Conservation (phyloP, 2,888 invertebrate species). For the Rapana venosa region DNA sequence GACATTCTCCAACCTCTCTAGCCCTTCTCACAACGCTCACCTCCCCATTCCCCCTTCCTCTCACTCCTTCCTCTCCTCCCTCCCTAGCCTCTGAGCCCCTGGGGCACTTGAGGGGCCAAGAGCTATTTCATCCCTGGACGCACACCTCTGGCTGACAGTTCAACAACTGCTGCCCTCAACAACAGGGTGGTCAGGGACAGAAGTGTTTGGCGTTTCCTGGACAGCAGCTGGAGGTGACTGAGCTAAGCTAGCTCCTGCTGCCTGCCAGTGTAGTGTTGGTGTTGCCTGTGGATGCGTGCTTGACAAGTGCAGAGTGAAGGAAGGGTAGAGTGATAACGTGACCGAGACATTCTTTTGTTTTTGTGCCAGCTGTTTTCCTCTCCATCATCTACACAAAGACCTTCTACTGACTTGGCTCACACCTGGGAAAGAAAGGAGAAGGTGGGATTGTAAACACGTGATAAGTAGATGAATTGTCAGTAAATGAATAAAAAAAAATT, state of each 20-base stretch:
- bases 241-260: not conserved
- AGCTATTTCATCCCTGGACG: not conserved
- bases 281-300: not conserved
- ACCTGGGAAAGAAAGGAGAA: too few relatives aligned
- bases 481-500: not conserved
- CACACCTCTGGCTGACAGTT: not conserved
- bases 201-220: not conserved
- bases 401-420: too few relatives aligned
- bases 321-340: too few relatives aligned
- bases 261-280: not conserved
- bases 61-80: not conserved
- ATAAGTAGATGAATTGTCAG: not conserved
- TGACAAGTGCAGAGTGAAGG: too few relatives aligned
- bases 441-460: not conserved
- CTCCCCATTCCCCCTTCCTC: not conserved
- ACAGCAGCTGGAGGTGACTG: too few relatives aligned
- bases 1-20: not conserved
- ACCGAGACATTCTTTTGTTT: not conserved
- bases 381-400: too few relatives aligned
- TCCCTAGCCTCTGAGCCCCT: not conserved
- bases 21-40: not conserved
- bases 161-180: not conserved
- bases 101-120: not conserved
- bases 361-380: slow-evolving; percentile 15
- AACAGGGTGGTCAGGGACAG: not conserved